These are phyloP conservation scores for Calliopum simillimum DNA, from an alignment of 2,888 invertebrate genomes.

Conservation along the genomic window DNA sequence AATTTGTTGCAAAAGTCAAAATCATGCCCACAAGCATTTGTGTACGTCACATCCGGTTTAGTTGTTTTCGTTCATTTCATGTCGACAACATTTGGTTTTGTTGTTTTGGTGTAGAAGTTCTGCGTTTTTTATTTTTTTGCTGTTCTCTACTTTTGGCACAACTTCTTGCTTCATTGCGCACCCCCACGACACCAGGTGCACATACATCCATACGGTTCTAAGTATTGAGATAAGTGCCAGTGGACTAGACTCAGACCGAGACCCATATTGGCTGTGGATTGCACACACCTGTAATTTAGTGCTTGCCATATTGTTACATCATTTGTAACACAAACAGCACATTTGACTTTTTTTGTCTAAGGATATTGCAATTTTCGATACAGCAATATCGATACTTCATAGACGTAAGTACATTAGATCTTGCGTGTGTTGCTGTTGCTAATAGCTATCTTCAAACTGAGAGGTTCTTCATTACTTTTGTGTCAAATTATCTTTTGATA, in stretches of 20 bases:
- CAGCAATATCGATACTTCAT: no score
- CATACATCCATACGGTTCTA: not conserved
- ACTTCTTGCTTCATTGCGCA: slow-evolving; percentile 17
- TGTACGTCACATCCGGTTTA: slow-evolving; percentile 26
- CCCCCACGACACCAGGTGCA: not conserved
- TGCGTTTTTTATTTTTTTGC: not conserved
- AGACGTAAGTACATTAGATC: no score
- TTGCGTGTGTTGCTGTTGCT: no score
- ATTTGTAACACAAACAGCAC: no score
- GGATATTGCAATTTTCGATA: no score
- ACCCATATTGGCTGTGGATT: not conserved
- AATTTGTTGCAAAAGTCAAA: slow-evolving; percentile 11
- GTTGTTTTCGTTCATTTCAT: slow-evolving; percentile 10
- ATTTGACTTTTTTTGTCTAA: no score
- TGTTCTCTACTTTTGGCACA: not conserved
- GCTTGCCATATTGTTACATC: not conserved
- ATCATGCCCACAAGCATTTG: slow-evolving; percentile 22
- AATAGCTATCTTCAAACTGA: no score
- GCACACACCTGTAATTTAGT: not conserved
- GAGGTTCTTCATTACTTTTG: no score
- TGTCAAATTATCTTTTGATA: no score
- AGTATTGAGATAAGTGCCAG: no score
- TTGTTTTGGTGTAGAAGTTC: not conserved
- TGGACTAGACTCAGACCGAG: no score
- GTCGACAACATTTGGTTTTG: not conserved